Evolutionary conservation across 2,113 vertebrate species (phyloP).

Genomic region (Plecotus auritus): DNA sequence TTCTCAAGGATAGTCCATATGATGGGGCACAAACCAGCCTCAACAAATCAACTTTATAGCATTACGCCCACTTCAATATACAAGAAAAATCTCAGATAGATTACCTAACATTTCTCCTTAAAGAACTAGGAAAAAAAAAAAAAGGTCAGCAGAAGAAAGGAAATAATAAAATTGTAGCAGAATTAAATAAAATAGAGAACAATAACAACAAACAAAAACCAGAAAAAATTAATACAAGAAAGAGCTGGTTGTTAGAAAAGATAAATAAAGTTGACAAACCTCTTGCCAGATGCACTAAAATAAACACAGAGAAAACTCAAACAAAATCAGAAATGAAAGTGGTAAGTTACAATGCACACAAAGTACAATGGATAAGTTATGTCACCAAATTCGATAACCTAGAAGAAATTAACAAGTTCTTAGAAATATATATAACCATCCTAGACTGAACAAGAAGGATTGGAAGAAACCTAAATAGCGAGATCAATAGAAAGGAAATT

Average conservation of each 20-base stretch:
- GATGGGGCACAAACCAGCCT: neutral
- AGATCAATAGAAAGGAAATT: neutral
- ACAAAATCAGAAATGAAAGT: neutral
- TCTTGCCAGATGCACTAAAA: neutral
- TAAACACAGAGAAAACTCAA: no score
- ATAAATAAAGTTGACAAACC: neutral
- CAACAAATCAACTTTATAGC: neutral
- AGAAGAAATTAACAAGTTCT: neutral
- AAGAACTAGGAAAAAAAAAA: neutral
- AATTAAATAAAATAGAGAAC: neutral
- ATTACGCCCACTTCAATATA: neutral
- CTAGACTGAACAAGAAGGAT: neutral
- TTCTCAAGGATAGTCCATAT: neutral
- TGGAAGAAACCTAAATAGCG: neutral
- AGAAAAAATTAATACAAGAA: neutral
- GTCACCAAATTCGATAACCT: neutral
- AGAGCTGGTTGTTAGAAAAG: neutral
- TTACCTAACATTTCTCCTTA: neutral
- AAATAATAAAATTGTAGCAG: neutral
- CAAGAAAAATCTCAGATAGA: neutral
- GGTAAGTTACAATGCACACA: neutral
- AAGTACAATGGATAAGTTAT: neutral
- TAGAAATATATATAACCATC: neutral
- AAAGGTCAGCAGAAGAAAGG: neutral
- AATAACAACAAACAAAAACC: neutral